Percentiles rank a stretch among this genome's conserved stretches.
phyloP scores from a whole-genome alignment of 2,888 invertebrate genomes.

The Drosophila percnosoma region DNA sequence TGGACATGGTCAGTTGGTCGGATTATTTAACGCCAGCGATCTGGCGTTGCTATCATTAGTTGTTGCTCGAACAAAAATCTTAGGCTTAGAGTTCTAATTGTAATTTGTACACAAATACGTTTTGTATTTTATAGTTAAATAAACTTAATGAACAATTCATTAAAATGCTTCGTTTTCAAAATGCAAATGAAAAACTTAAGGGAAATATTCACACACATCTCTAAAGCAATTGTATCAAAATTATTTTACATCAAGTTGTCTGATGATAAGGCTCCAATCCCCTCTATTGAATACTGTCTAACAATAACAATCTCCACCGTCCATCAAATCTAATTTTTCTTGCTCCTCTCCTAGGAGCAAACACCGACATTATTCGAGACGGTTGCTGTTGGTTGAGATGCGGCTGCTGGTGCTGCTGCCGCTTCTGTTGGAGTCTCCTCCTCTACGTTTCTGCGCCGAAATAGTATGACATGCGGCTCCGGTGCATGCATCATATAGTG shows the following conservation, averaged over 20 bases:
- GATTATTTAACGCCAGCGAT: constrained; percentile 85
- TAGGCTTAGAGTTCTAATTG: constrained; percentile 32
- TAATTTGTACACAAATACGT: constrained; percentile 66
- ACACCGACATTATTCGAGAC: constrained; percentile 38
- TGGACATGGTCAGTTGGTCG: constrained; percentile 60
- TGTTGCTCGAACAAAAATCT: constrained; percentile 18
- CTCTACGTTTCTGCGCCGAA: constrained; percentile 87
- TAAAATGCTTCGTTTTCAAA: constrained; percentile 17
- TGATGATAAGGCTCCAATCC: constrained; percentile 49
- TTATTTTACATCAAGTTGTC: constrained; percentile 65
- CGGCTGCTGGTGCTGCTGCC: constrained; percentile 6
- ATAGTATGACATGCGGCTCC: constrained; percentile 94
- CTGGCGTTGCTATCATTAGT: constrained; percentile 84
- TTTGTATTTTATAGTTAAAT: constrained; percentile 56
- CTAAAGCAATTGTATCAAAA: constrained; percentile 26
- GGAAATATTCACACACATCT: not conserved
- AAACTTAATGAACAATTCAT: constrained; percentile 48
- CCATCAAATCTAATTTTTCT: constrained; percentile 3
- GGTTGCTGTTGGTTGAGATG: not conserved
- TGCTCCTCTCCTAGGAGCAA: constrained; percentile 28
- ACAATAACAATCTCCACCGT: constrained; percentile 10
- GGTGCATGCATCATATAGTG: constrained; percentile 91
- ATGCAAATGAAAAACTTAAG: not conserved
- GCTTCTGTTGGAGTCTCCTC: constrained; percentile 11
- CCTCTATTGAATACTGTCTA: constrained; percentile 64